Percentiles rank a stretch among this genome's conserved stretches.
Evolutionary conservation across 2,888 invertebrate genomes (phyloP).

Genomic region (Heliconius hortense): DNA sequence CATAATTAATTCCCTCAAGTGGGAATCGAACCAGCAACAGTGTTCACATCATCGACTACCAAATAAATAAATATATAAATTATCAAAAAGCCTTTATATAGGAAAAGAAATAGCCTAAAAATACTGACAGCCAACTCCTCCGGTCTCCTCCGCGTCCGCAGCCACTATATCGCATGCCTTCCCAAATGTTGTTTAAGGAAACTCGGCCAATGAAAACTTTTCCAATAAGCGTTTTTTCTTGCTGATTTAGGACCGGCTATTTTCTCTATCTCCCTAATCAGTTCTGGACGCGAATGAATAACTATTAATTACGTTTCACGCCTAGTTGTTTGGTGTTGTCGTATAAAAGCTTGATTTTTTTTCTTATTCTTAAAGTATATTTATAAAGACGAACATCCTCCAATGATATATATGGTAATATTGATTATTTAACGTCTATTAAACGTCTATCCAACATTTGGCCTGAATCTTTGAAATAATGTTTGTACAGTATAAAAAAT

Average conservation of each 20-base stretch:
- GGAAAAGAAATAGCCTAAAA: too few species aligned
- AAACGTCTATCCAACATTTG: too few species aligned
- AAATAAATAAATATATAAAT: too few species aligned
- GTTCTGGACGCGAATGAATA: conserved; percentile 35
- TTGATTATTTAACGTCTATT: too few species aligned
- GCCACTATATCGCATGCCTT: conserved; percentile 29
- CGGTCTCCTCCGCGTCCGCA: conserved; percentile 13
- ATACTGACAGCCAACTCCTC: too few species aligned
- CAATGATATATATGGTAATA: too few species aligned
- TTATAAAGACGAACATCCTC: neutral
- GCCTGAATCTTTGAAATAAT: too few species aligned
- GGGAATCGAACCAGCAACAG: too few species aligned
- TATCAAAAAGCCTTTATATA: too few species aligned
- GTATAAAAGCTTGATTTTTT: conserved; percentile 13
- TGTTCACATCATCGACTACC: too few species aligned
- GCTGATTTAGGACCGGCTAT: conserved; percentile 48
- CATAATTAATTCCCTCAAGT: too few species aligned
- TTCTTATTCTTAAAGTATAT: neutral
- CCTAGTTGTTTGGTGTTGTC: conserved; percentile 23
- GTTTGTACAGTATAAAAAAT: neutral
- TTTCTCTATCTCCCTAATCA: conserved; percentile 41
- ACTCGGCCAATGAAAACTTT: conserved; percentile 49
- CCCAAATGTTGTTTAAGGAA: conserved; percentile 44
- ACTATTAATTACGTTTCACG: conserved; percentile 38
- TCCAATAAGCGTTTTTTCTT: conserved; percentile 60